Conservation (phyloP, 2,888 invertebrate species). For the Andrena chrysosceles region DNA sequence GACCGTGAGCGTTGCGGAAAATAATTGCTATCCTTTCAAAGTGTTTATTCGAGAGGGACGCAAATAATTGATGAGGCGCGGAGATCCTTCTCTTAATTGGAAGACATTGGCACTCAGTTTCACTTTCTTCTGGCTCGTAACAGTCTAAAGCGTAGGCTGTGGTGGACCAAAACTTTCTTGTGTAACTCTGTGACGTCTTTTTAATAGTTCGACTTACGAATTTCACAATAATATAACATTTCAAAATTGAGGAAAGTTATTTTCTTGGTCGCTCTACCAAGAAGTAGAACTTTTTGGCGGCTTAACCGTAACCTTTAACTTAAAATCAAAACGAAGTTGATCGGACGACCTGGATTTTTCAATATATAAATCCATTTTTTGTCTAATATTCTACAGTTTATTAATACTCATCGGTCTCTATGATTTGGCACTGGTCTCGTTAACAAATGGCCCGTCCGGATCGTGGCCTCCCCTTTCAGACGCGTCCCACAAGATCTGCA, state of each 20-base stretch:
- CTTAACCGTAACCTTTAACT: too few species aligned
- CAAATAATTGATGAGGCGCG: constrained; percentile 19
- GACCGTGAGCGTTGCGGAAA: constrained; percentile 37
- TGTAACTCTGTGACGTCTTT: background rate
- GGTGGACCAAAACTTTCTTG: background rate
- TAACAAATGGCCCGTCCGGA: background rate
- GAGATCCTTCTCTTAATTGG: constrained; percentile 32
- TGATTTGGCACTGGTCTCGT: background rate
- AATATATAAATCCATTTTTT: background rate
- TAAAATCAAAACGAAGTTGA: too few species aligned
- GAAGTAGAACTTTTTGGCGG: too few species aligned
- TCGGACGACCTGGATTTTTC: too few species aligned
- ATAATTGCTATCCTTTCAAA: constrained; percentile 25
- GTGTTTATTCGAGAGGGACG: constrained; percentile 22
- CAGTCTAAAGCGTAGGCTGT: background rate
- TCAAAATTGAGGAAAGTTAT: background rate
- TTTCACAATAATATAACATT: background rate
- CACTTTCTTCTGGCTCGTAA: constrained; percentile 12
- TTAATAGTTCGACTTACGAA: background rate
- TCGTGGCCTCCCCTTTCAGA: background rate
- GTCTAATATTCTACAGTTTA: background rate
- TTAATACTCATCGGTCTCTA: background rate
- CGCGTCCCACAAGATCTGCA: background rate
- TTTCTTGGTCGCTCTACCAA: too few species aligned
- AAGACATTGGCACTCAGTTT: constrained; percentile 22